Base-by-base conservation (phyloP, 2,113 vertebrate genomes). In the Scomber scombrus region DNA sequence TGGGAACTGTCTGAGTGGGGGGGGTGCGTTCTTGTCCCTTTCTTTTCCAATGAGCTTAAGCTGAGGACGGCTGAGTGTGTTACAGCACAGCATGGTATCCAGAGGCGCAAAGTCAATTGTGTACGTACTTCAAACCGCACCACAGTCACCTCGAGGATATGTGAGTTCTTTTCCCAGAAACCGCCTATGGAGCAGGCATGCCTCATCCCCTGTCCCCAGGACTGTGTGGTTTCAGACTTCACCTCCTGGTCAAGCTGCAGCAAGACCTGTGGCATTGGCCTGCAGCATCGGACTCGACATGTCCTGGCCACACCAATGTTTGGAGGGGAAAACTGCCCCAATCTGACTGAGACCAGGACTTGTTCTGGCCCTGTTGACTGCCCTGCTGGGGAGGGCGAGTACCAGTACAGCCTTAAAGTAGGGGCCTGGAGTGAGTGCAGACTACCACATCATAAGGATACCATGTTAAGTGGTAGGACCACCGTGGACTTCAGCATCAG, bases 1-100 rank as follows among this genome's bases (percentile, higher is more conserved):
- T 99, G 98, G 98, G 96, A 98, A 50, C 91, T 95, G 18, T 96
- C 97, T 0, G 95, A 94, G 57, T 99, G 98, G 98, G 95, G 94
- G 12, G 73, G 58, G 47, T 99, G 98, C 1, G 80, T 95, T 45
- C 95, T 97, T 0, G 91, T 91, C 18, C 82, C 96, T 4, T 84
- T 80, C 0, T 84, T 89, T 34, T 94, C 91, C 0, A 88, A 92
- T 34, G 95, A 95, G 40, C 86, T 80, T 70, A 92, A 78, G 19
- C 61, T 93, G 1, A 81, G 85, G 87, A 80, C 92, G 0, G 14
- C 85, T 3, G 89, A 89, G 3, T 99, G 98, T 0, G 76, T 99
- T n/a, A 98, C 97, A 0, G 98, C 98, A 0, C 98, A 99, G 88
- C 98, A 97, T 0, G 98, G 98, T 10, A 84, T 98, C 80, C 98